These are phyloP conservation scores for Lymantria monacha DNA, from an alignment of 2,888 invertebrate genomes.

Conservation along the genomic window DNA sequence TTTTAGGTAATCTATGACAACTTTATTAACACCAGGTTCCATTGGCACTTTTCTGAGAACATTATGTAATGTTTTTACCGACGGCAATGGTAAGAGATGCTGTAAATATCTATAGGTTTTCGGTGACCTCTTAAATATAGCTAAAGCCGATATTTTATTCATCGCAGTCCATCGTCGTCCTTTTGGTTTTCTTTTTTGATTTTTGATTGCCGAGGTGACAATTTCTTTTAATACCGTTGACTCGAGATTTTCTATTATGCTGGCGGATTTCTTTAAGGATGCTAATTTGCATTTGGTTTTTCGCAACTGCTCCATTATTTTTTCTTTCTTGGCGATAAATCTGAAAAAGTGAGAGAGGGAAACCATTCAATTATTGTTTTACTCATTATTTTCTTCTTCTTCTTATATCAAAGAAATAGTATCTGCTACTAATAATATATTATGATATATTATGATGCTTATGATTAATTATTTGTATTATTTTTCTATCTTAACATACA, in stretches of 20 bases:
- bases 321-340: background rate
- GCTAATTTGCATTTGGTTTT: background rate
- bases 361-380: no score
- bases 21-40: background rate
- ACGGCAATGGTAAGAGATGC: background rate
- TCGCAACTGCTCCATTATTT: background rate
- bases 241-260: background rate
- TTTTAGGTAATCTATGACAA: background rate
- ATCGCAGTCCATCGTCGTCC: constrained; percentile 6
- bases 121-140: constrained; percentile 11
- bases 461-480: no score
- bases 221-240: background rate
- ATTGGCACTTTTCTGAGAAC: background rate
- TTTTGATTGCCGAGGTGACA: background rate
- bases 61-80: background rate
- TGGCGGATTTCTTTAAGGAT: background rate
- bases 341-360: background rate
- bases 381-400: no score
- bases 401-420: no score
- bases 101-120: constrained; percentile 7
- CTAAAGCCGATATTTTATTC: constrained; percentile 8
- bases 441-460: no score
- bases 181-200: constrained; percentile 5
- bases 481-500: no score
- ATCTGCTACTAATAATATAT: no score